These are phyloP conservation scores for Ovis aries DNA, from an alignment of 2,113 vertebrate species.

Conservation along the genomic window ARS-UI_Ramb_v3.0 NC_056055.1:186397001-186397500, in stretches of 20 bases:
- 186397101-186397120: not conserved
- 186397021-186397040: not conserved
- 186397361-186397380: not conserved
- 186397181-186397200: too few species aligned
- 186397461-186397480: fast-evolving
- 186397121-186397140: not conserved
- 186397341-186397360: not conserved
- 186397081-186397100: not conserved
- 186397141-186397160: too few species aligned
- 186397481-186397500: too few species aligned
- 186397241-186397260: not conserved
- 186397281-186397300: not conserved
- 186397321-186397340: not conserved
- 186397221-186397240: not conserved
- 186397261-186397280: not conserved
- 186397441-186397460: not conserved
- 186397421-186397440: not conserved
- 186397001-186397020: not conserved
- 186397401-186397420: not conserved
- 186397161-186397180: not conserved
- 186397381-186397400: not conserved
- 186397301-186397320: not conserved
- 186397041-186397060: too few species aligned
- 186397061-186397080: not conserved
- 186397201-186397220: fast-evolving